These are phyloP conservation scores for Brienomyrus longianalis DNA, from an alignment of 2,113 vertebrate genomes.

Conservation along the genomic window DNA sequence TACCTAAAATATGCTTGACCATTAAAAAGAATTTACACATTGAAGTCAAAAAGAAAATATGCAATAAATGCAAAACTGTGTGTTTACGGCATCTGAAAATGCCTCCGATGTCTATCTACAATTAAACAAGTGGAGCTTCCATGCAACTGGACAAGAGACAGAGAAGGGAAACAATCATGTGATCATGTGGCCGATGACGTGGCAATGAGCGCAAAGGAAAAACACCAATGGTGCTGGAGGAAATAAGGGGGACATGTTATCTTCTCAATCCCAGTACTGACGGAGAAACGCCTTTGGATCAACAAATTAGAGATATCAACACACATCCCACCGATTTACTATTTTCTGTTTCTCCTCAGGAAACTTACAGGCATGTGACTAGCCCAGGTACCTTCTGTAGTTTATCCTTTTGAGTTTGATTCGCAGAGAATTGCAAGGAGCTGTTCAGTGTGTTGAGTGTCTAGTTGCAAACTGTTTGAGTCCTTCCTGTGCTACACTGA, in stretches of 20 bases:
- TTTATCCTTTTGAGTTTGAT: not conserved
- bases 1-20: not conserved
- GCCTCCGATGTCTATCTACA: slow-evolving; percentile 65
- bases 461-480: not conserved
- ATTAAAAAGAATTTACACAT: not conserved
- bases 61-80: slow-evolving; percentile 60
- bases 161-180: slow-evolving; percentile 64
- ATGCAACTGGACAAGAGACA: slow-evolving; percentile 56
- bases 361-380: not conserved
- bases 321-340: not conserved
- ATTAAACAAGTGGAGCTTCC: slow-evolving; percentile 65
- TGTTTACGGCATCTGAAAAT: slow-evolving; percentile 68
- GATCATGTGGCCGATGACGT: slow-evolving; percentile 62
- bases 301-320: not conserved
- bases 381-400: not conserved
- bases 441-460: not conserved
- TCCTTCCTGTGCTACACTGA: not conserved
- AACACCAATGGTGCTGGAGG: slow-evolving; percentile 34
- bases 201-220: slow-evolving; percentile 35
- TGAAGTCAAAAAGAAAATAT: slow-evolving; percentile 38
- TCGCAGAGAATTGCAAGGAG: not conserved
- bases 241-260: slow-evolving; percentile 10
- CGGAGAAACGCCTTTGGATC: slow-evolving; percentile 30
- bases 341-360: not conserved
- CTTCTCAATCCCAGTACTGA: slow-evolving; percentile 22